Evolutionary conservation across 2,113 vertebrate species (phyloP), one percentile per base, ranked within the genome.

Genomic region (Oncorhynchus tshawytscha): DNA sequence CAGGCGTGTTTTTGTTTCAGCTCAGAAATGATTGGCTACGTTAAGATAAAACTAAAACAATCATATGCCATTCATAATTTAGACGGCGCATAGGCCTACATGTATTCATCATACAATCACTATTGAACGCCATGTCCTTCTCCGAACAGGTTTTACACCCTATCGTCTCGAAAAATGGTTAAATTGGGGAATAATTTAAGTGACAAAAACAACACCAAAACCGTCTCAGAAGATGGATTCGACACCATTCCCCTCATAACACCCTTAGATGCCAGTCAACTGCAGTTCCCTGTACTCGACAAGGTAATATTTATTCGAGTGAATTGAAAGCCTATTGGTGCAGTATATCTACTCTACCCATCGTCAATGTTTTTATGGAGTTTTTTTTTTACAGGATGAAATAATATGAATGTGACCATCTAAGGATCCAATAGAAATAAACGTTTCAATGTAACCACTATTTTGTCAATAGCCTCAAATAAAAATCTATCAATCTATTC

Each of bases 211-310:
- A 91, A 83, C 76, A 88, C 91, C 81, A 96, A 96, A 93, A 91
- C 87, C 70, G 93, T 93, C 84, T 83, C 92, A 74, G 97, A 97
- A 91, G 97, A 98, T 89, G 97, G 96, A 71, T 98, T 98, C 85
- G 96, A 98, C 91, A 97, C 96, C 92, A 98, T 97, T 89, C 97
- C 97, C 67, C 87, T 98, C 78, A 98, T 98, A 89, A 96, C 96
- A 80, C 97, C 97, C 70, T 88, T 98, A 88, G 97, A 98, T 88
- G 96, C 96, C 91, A 96, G 95, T 84, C 96, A 97, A 88, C 95
- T 98, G 87, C 96, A 98, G 92, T 96, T 97, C 85, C 96, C 97
- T 29, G 92, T 95, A 80, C 95, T 95, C 27, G 96, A 98, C 77
- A 98, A 97, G 96, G 97, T 97, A 90, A 84, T 82, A 67, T 73